phyloP scores from a whole-genome alignment of 1,140 invertebrate genomes.

The Macrocentrus cingulum region DNA sequence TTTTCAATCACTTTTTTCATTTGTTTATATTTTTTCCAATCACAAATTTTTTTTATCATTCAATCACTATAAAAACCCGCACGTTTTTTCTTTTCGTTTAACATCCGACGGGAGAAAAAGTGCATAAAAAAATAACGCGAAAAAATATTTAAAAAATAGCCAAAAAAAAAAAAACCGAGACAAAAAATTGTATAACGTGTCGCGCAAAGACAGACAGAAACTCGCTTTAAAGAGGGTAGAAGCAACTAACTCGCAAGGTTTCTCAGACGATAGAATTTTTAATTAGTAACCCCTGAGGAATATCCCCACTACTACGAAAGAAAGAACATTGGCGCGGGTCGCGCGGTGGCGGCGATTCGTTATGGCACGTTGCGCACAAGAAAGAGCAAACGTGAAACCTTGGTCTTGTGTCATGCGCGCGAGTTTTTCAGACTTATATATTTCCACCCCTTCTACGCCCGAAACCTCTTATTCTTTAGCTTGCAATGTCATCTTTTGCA shows the following conservation, averaged over 20 bases:
- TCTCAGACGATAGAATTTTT: slow-evolving; percentile 53
- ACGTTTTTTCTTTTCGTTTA: no score
- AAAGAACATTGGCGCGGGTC: slow-evolving; percentile 24
- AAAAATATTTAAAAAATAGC: no score
- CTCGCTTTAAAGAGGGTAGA: slow-evolving; percentile 34
- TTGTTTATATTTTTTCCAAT: no score
- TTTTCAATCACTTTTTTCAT: no score
- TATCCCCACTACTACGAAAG: slow-evolving; percentile 33
- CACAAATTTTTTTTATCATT: no score
- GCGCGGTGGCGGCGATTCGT: slow-evolving; percentile 28
- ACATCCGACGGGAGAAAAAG: no score
- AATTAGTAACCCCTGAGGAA: slow-evolving; percentile 47
- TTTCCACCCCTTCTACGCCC: slow-evolving; percentile 48
- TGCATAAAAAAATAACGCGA: no score
- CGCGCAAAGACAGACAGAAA: slow-evolving; percentile 5
- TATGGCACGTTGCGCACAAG: slow-evolving; percentile 16
- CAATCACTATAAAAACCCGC: no score
- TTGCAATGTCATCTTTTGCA: slow-evolving; percentile 7
- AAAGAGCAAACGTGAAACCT: slow-evolving; percentile 20
- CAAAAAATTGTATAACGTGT: no score
- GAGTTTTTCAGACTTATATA: slow-evolving; percentile 57
- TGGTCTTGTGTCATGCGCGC: slow-evolving; percentile 53
- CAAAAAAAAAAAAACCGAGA: no score
- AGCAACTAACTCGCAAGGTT: slow-evolving; percentile 36
- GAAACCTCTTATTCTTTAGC: slow-evolving; percentile 20